Conservation (phyloP, 2,888 invertebrate genomes). For the Nomada lathburiana region DNA sequence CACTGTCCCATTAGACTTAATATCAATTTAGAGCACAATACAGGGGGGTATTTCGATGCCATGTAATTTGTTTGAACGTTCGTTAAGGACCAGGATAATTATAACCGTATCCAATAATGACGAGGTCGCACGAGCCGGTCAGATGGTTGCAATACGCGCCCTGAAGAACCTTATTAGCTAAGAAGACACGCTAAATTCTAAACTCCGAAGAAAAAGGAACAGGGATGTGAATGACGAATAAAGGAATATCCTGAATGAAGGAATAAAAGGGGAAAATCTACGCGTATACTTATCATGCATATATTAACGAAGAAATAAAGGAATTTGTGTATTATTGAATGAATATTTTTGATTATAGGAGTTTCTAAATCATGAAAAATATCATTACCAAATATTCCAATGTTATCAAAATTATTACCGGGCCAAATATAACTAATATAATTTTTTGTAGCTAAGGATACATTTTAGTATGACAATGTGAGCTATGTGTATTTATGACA, state of each 20-base stretch:
- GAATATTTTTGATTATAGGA: too few relatives aligned
- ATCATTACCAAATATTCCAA: too few relatives aligned
- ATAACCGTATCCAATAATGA: constrained; percentile 62
- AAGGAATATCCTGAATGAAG: too few relatives aligned
- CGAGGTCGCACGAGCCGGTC: constrained; percentile 58
- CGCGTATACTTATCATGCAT: background rate
- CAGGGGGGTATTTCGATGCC: constrained; percentile 52
- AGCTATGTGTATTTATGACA: too few relatives aligned
- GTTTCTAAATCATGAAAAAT: too few relatives aligned
- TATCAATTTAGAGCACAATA: constrained; percentile 61
- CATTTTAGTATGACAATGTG: too few relatives aligned
- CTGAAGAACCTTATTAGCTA: constrained; percentile 70
- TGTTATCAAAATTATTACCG: too few relatives aligned
- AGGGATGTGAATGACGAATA: background rate
- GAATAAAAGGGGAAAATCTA: background rate
- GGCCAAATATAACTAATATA: too few relatives aligned
- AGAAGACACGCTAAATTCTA: constrained; percentile 47
- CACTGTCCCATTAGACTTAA: constrained; percentile 49
- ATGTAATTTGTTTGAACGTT: constrained; percentile 65
- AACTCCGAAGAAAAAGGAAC: background rate
- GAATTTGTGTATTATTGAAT: too few relatives aligned
- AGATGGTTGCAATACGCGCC: constrained; percentile 38
- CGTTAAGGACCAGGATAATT: constrained; percentile 61
- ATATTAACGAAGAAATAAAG: too few relatives aligned
- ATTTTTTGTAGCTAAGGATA: too few relatives aligned